phyloP scores from a whole-genome alignment of 2,888 invertebrate genomes.

The Gryllus longicercus region DNA sequence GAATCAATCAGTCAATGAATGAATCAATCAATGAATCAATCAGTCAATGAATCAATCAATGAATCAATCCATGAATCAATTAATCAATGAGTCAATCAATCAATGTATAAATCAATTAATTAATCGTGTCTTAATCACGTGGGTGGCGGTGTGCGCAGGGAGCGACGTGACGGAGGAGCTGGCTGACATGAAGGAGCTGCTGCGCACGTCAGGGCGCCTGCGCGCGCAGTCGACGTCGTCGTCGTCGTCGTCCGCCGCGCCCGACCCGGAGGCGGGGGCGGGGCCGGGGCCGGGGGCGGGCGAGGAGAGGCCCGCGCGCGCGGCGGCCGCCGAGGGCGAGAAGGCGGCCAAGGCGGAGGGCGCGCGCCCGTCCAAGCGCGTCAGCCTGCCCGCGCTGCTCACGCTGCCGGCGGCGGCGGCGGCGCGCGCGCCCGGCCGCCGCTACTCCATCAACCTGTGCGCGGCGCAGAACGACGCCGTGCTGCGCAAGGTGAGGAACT shows the following conservation, averaged over 20 bases:
- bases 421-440: neutral
- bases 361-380: neutral
- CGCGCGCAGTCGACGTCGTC: neutral
- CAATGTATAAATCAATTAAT: too few species aligned
- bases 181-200: neutral
- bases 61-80: too few species aligned
- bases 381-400: constrained; percentile 1
- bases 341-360: neutral
- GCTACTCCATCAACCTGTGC: neutral
- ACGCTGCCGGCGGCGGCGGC: neutral
- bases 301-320: neutral
- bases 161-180: neutral
- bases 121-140: too few species aligned
- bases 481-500: neutral
- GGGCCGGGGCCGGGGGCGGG: neutral
- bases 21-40: too few species aligned
- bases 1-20: too few species aligned
- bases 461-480: neutral
- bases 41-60: too few species aligned
- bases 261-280: neutral
- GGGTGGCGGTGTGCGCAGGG: neutral
- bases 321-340: neutral
- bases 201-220: neutral
- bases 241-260: neutral
- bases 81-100: too few species aligned